Evolutionary conservation across 2,113 vertebrate species (phyloP).

Genomic region (Cottus gobio): DNA sequence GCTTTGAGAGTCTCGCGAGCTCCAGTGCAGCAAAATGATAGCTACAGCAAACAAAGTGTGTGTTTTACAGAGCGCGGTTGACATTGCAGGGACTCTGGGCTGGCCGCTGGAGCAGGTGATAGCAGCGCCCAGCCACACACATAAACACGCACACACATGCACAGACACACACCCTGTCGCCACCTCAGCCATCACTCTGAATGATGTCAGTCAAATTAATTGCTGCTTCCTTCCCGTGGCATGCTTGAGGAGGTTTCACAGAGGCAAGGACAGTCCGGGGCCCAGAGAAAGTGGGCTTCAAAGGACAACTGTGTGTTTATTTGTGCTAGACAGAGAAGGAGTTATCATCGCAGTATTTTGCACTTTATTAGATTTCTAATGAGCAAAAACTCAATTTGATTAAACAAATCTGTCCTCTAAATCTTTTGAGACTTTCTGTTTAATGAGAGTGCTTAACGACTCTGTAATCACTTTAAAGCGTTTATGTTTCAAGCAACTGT

Average conservation of each 20-base stretch:
- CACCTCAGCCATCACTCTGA: slow-evolving; percentile 76
- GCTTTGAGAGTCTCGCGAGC: slow-evolving; percentile 47
- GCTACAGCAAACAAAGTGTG: slow-evolving; percentile 1
- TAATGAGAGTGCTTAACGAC: not conserved
- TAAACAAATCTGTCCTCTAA: not conserved
- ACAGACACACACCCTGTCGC: slow-evolving; percentile 44
- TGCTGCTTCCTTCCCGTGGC: slow-evolving; percentile 71
- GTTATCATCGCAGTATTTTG: slow-evolving; percentile 9
- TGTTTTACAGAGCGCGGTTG: slow-evolving; percentile 38
- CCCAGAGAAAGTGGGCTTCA: slow-evolving; percentile 57
- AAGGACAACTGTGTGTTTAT: slow-evolving; percentile 53
- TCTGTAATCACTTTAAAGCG: not conserved
- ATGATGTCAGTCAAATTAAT: slow-evolving; percentile 82
- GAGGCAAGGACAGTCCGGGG: slow-evolving; percentile 73
- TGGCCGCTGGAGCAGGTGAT: slow-evolving; percentile 56
- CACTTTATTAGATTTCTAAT: slow-evolving; percentile 43
- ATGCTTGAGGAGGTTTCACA: slow-evolving; percentile 75
- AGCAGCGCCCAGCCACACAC: not conserved
- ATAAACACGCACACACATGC: slow-evolving; percentile 3
- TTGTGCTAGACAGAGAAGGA: not conserved
- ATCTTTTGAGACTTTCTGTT: not conserved
- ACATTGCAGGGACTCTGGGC: slow-evolving; percentile 47
- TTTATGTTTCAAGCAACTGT: not conserved
- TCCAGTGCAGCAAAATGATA: not conserved
- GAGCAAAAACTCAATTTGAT: slow-evolving; percentile 19